Conservation (phyloP, 2,888 invertebrate genomes). For the Lasioglossum oenotherae region DNA sequence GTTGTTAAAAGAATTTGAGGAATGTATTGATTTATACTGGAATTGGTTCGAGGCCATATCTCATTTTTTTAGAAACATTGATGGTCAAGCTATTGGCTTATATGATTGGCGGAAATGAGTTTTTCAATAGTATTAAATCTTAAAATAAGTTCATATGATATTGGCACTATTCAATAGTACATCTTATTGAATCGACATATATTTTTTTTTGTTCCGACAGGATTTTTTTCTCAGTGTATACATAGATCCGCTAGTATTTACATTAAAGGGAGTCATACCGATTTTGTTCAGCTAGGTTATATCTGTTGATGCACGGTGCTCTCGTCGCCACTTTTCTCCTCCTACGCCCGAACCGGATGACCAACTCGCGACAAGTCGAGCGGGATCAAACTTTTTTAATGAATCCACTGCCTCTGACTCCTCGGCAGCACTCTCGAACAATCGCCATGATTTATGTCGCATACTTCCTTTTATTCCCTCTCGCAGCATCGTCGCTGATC, state of each 20-base stretch:
- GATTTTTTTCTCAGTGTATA: no score
- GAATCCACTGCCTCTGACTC: not conserved
- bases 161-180: no score
- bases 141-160: no score
- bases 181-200: no score
- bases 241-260: not conserved
- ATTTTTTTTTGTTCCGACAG: no score
- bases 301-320: not conserved
- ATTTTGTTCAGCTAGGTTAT: not conserved
- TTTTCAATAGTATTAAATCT: no score
- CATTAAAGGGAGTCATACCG: not conserved
- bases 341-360: conserved; percentile 24
- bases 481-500: not conserved
- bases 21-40: no score
- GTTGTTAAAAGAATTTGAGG: no score
- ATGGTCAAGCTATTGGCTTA: no score
- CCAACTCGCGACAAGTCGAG: conserved; percentile 25
- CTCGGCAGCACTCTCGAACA: not conserved
- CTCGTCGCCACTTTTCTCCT: not conserved
- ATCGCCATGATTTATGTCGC: not conserved
- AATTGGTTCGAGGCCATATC: no score
- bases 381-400: conserved; percentile 56
- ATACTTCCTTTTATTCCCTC: not conserved
- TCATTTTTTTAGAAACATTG: no score
- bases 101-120: no score